These are phyloP conservation scores for Melinopterus prodromus DNA, from an alignment of 2,888 invertebrate genomes.

Conservation along the genomic window DNA sequence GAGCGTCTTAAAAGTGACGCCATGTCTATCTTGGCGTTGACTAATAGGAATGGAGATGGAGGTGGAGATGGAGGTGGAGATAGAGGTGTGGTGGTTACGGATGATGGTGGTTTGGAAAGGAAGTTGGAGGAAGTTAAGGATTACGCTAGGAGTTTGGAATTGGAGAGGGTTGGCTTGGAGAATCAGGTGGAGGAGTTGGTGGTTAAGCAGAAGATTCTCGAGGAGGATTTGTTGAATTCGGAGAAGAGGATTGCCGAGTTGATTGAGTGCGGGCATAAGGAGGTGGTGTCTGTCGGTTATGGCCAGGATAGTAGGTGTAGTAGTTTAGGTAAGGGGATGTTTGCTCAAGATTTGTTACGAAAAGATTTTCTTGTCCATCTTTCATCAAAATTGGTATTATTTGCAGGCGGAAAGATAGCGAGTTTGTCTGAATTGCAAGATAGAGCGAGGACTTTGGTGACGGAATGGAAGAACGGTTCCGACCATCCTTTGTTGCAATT, in stretches of 20 bases:
- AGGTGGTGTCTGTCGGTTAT: conserved; percentile 65
- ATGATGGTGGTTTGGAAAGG: conserved; percentile 56
- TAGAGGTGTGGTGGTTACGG: conserved; percentile 52
- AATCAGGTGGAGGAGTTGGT: conserved; percentile 69
- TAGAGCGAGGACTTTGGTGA: conserved; percentile 59
- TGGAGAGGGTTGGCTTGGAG: conserved; percentile 63
- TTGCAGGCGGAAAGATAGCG: conserved; percentile 49
- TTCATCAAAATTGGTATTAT: neutral
- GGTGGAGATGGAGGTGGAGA: conserved; percentile 52
- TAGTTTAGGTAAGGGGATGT: conserved; percentile 28
- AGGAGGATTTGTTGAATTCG: conserved; percentile 60
- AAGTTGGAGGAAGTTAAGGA: conserved; percentile 68
- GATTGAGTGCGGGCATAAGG: conserved; percentile 61
- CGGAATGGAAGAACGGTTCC: conserved; percentile 57
- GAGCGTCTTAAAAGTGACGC: conserved; percentile 74
- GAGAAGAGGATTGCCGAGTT: conserved; percentile 61
- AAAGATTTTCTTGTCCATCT: neutral
- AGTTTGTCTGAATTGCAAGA: conserved; percentile 55
- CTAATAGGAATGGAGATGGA: conserved; percentile 36
- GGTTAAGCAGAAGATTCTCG: conserved; percentile 66
- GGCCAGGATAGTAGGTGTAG: conserved; percentile 55
- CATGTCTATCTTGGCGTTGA: conserved; percentile 72
- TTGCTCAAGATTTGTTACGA: neutral
- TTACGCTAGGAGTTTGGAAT: conserved; percentile 60
- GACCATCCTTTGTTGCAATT: conserved; percentile 64